Base-by-base conservation (phyloP, 2,888 invertebrate genomes). In the Acleris laterana region DNA sequence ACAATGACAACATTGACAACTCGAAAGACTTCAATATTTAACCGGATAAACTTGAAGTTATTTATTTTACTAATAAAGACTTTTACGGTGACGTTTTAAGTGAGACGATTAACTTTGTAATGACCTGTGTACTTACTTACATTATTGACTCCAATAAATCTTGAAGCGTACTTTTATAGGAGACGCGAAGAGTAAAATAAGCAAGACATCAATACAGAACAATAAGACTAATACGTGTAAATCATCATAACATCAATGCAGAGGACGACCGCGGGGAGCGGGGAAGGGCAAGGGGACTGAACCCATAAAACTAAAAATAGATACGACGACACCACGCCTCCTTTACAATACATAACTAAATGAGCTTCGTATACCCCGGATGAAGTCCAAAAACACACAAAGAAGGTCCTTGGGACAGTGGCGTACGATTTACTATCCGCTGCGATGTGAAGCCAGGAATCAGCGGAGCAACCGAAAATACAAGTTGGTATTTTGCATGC, bases 231-330 rank as follows among this genome's bases (percentile, higher is more conserved):
- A 65, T 65, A 65, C 65, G 65, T 56, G 55, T 60, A 64, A 64
- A 59, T 64, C 64, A 59, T 64, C 64, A 64, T 64, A 64, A 60
- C 59, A 55, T 55, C 64, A 60, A 53, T 65, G 60, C 65, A 65
- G 49, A 61, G 55, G 55, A 61, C 65, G 49, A 49, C 19, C 28
- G 38, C 50, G 62, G 62, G 56, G 4, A 61, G 32, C 17, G 56
- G 44, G 62, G 67, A 77, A 77, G 79, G 78, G 73, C 71, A 74
- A 81, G 87, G 86, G 87, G 83, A 88, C 80, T 85, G 86, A 88
- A 86, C 89, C 81, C 88, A 86, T 91, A 89, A 90, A 91, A 84
- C 85, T 88, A 88, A 87, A 91, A 90, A 90, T 91, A 91, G 85
- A 85, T 76, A 76, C 79, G 79, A 78, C 82, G 79, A 85, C 84